These are phyloP conservation scores for Noturus placidus DNA, from an alignment of 2,113 vertebrate species.

Conservation along the genomic window DNA sequence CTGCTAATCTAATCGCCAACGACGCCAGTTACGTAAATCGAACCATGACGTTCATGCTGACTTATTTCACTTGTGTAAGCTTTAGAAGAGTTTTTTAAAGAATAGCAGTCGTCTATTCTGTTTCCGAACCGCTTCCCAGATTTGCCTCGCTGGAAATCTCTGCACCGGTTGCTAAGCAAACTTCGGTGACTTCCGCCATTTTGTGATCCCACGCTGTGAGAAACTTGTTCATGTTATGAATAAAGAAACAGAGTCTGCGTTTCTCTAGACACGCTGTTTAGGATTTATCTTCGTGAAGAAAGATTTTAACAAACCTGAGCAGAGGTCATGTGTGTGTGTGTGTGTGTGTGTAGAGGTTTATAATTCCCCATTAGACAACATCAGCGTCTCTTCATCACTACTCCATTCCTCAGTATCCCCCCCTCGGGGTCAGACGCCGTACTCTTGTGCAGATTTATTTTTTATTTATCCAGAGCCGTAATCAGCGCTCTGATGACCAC, in stretches of 20 bases:
- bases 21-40: too few relatives aligned
- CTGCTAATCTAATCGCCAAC: too few relatives aligned
- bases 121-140: too few relatives aligned
- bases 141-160: too few relatives aligned
- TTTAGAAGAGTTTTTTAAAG: too few relatives aligned
- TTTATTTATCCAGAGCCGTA: conserved; percentile 68
- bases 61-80: too few relatives aligned
- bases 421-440: conserved; percentile 66
- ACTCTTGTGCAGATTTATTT: conserved; percentile 79
- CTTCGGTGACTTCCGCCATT: not conserved
- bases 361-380: conserved; percentile 60
- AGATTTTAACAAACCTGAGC: conserved; percentile 17
- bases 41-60: too few relatives aligned
- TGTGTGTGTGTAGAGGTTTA: too few relatives aligned
- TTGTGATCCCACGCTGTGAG: not conserved
- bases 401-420: conserved; percentile 63
- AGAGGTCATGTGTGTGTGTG: conserved; percentile 48
- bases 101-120: too few relatives aligned
- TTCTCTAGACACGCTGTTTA: not conserved
- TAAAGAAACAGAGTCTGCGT: not conserved
- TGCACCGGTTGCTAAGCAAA: too few relatives aligned
- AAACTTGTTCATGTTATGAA: not conserved
- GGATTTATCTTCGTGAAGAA: not conserved
- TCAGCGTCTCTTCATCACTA: conserved; percentile 73
- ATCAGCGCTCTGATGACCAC: conserved; percentile 76